Percentiles rank a stretch among this genome's conserved stretches.
Conservation (phyloP, 2,888 invertebrate genomes). For the Myathropa florea region DNA sequence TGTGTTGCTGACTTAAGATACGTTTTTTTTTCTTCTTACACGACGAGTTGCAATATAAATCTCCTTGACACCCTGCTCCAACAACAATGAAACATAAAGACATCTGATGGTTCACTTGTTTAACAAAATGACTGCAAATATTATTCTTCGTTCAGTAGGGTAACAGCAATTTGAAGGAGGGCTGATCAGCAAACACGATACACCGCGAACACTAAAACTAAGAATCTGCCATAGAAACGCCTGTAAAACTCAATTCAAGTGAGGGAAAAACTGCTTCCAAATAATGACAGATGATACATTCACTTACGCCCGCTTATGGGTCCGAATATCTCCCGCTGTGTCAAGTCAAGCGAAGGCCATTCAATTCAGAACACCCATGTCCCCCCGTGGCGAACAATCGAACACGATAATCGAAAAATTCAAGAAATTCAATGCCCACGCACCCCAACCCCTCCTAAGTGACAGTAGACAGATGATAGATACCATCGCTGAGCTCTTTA, state of each 20-base stretch:
- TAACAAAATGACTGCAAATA: not conserved
- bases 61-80: too few species aligned
- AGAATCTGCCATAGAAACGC: not conserved
- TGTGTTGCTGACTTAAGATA: not conserved
- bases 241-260: not conserved
- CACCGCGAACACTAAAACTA: not conserved
- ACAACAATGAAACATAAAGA: not conserved
- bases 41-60: not conserved
- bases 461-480: slow-evolving; percentile 1
- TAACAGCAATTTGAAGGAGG: too few species aligned
- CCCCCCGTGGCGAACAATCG: not conserved
- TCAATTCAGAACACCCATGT: not conserved
- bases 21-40: not conserved
- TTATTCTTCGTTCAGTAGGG: not conserved
- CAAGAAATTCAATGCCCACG: not conserved
- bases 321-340: not conserved
- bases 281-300: not conserved
- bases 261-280: not conserved
- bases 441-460: not conserved
- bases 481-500: slow-evolving; percentile 1
- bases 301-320: not conserved
- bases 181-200: not conserved
- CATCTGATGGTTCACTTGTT: not conserved
- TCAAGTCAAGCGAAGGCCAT: not conserved
- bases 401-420: not conserved